Evolutionary conservation across 1,140 invertebrate species (phyloP), one percentile per base, ranked within the genome.

Genomic region (Stenopsyche tienmushanensis): DNA sequence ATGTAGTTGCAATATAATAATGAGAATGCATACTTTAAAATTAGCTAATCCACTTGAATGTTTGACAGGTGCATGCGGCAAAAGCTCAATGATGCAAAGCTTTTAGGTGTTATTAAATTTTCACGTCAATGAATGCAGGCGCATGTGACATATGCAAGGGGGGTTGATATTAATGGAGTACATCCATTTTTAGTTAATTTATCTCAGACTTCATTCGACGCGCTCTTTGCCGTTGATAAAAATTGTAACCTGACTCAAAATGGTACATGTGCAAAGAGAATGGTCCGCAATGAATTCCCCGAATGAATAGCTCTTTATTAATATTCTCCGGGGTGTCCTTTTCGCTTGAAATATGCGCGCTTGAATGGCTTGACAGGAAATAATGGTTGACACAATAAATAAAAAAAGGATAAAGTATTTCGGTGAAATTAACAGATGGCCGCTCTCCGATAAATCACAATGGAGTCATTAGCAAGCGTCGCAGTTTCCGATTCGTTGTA

Each of bases 81-180:
- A 7, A 15, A 50, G 23, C 49, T 54, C 62, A 66, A 66, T 57
- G 58, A 59, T 41, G 52, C 50, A 67, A 64, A 67, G 66, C 66
- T 67, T 67, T 67, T 64, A 64, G 54, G 62, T 42, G 57, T 67
- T 67, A 67, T 67, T 67, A 64, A 64, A 64, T 17, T 67, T 67
- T 60, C 66, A 67, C 59, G 54, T 52, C 63, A 67, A 67, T 66
- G 65, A 66, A 34, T 62, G 65, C 65, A 34, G 25, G 65, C 65
- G 41, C 65, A 62, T 62, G 65, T 66, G 64, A 66, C 64, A 66
- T 24, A 50, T 34, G 29, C 29, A 34, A 34, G 29, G 29, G 29
- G 13, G 29, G 29, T 34, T 7, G 29, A 34, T 13, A 34, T 59
- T 55, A n/a, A 25, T 50, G 39, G 39, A 53, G 13, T 9, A 26